Evolutionary conservation across 2,113 vertebrate genomes (phyloP).

Genomic region (Pandion haliaetus): DNA sequence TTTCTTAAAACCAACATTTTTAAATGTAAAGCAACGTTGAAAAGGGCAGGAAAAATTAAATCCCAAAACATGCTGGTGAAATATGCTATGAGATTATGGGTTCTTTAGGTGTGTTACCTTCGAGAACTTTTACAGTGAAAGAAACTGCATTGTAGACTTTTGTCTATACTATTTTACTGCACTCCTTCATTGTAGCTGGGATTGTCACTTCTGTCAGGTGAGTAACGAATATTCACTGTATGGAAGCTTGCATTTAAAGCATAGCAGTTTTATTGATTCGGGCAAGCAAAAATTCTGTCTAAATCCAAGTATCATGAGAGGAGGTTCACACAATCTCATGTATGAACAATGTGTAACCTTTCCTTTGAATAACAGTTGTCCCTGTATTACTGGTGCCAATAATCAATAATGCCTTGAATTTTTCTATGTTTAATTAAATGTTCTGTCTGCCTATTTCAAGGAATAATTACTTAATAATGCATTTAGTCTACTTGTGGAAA

Average conservation of each 20-base stretch:
- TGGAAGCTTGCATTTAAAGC: neutral
- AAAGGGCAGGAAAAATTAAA: neutral
- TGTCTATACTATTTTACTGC: neutral
- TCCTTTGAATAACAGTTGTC: neutral
- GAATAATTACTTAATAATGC: neutral
- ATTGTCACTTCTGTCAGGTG: neutral
- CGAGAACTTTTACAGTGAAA: neutral
- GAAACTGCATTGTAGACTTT: neutral
- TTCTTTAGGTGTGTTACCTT: neutral
- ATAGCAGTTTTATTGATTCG: neutral
- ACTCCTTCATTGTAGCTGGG: neutral
- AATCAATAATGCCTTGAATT: conserved; percentile 29
- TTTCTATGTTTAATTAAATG: neutral
- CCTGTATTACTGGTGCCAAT: conserved; percentile 2
- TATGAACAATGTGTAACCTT: neutral
- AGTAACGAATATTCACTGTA: neutral
- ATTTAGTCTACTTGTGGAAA: neutral
- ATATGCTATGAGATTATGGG: neutral
- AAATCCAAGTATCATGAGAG: neutral
- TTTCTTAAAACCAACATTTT: neutral
- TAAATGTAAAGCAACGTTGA: neutral
- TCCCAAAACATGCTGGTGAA: neutral
- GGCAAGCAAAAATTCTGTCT: neutral
- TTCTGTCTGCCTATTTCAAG: conserved; percentile 22
- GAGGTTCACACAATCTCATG: neutral